These are phyloP conservation scores for Kradibia gibbosae DNA, from an alignment of 1,140 invertebrate genomes.

Conservation along the genomic window DNA sequence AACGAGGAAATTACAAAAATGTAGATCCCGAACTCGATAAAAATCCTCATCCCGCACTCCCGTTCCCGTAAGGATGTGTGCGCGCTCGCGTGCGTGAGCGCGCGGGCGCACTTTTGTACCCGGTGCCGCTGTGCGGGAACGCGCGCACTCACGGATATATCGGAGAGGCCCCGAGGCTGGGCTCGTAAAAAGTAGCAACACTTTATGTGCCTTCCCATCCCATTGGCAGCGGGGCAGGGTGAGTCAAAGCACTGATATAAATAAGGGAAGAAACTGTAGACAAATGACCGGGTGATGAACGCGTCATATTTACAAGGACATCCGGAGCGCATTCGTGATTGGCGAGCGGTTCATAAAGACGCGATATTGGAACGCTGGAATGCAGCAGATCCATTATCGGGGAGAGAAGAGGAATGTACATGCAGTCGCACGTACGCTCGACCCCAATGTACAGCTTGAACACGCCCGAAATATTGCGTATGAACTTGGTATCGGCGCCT, in stretches of 20 bases:
- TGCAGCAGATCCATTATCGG: background rate
- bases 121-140: background rate
- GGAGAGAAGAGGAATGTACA: slow-evolving; percentile 1
- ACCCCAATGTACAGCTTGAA: slow-evolving; percentile 33
- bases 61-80: background rate
- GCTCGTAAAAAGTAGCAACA: slow-evolving; percentile 38
- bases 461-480: slow-evolving; percentile 45
- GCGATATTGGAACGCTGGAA: slow-evolving; percentile 53
- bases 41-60: slow-evolving; percentile 21
- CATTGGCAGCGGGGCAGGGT: background rate
- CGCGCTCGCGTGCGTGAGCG: background rate
- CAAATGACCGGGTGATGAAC: slow-evolving; percentile 56
- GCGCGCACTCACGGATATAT: background rate
- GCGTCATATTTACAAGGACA: slow-evolving; percentile 65
- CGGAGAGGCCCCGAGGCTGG: background rate
- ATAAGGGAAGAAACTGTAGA: slow-evolving; percentile 24
- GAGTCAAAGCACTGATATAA: background rate
- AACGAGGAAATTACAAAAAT: slow-evolving; percentile 48
- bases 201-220: slow-evolving; percentile 7
- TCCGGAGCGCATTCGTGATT: slow-evolving; percentile 62
- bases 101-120: no score
- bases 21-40: slow-evolving; percentile 48
- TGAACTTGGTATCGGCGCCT: slow-evolving; percentile 67
- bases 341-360: slow-evolving; percentile 47
- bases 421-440: slow-evolving; percentile 33